Conservation (phyloP, 2,888 invertebrate genomes). For the Seladonia tumulorum region DNA sequence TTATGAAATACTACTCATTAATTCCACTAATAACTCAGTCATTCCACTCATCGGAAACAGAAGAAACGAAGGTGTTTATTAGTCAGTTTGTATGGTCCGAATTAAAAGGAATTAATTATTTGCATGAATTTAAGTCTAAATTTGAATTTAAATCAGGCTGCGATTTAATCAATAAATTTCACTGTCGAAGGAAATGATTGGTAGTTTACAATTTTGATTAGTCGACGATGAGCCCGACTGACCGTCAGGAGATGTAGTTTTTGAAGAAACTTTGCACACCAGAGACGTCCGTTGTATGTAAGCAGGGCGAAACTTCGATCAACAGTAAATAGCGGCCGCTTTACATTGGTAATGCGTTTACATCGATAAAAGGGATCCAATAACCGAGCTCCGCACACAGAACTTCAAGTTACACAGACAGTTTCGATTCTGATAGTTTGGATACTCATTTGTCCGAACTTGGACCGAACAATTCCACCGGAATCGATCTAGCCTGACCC, state of each 20-base stretch:
- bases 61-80: no score
- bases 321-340: constrained; percentile 29
- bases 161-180: neutral
- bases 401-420: constrained; percentile 34
- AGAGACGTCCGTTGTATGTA: neutral
- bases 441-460: constrained; percentile 43
- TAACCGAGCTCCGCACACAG: constrained; percentile 36
- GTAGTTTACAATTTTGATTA: neutral
- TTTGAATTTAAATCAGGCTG: no score
- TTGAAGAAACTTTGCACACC: neutral
- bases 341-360: constrained; percentile 31
- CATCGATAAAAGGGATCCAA: constrained; percentile 31
- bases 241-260: neutral
- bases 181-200: neutral
- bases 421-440: constrained; percentile 38
- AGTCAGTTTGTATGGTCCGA: no score
- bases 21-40: no score
- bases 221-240: neutral
- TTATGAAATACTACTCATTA: no score
- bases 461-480: constrained; percentile 16
- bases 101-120: no score
- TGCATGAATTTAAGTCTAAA: no score
- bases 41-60: no score
- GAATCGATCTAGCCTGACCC: constrained; percentile 29
- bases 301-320: neutral